phyloP scores from a whole-genome alignment of 2,797 vertebrate genomes.

The Hypotaenidia philippensis region DNA sequence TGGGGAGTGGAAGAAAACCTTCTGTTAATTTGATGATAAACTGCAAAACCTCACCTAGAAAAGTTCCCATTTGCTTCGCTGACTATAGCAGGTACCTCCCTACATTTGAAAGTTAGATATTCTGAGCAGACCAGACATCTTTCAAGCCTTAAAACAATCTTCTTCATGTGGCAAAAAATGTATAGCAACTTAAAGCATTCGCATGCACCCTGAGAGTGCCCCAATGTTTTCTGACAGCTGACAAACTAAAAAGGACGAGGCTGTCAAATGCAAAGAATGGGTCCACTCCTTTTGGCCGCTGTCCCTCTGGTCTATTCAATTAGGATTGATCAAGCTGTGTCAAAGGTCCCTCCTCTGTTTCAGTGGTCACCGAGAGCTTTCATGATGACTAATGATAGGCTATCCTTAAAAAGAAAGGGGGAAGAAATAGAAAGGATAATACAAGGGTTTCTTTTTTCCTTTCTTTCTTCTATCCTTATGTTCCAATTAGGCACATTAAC shows the following conservation, averaged over 20 bases:
- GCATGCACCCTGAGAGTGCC: not conserved
- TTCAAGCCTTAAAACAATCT: not conserved
- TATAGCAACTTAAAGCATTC: constrained; percentile 9
- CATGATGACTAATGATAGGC: constrained; percentile 77
- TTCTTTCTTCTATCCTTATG: constrained; percentile 6
- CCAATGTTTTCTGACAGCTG: constrained; percentile 72
- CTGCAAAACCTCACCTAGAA: not conserved
- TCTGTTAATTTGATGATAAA: not conserved
- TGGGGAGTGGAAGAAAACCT: fast-evolving
- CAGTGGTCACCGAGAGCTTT: constrained; percentile 75
- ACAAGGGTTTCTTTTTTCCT: not conserved
- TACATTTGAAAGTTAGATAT: fast-evolving
- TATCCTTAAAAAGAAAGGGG: constrained; percentile 15
- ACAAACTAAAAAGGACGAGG: constrained; percentile 78
- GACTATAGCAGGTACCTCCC: not conserved
- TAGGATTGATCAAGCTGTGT: constrained; percentile 83
- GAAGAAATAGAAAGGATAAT: constrained; percentile 9
- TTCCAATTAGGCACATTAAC: constrained; percentile 39
- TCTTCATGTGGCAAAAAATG: not conserved
- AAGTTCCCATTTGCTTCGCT: not conserved
- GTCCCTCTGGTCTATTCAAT: constrained; percentile 81
- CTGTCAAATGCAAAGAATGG: constrained; percentile 74
- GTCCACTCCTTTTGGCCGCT: constrained; percentile 62
- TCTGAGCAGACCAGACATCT: not conserved
- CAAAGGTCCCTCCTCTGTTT: constrained; percentile 76